Evolutionary conservation across 2,113 vertebrate genomes (phyloP).

Genomic region (Formicarius rufipectus): DNA sequence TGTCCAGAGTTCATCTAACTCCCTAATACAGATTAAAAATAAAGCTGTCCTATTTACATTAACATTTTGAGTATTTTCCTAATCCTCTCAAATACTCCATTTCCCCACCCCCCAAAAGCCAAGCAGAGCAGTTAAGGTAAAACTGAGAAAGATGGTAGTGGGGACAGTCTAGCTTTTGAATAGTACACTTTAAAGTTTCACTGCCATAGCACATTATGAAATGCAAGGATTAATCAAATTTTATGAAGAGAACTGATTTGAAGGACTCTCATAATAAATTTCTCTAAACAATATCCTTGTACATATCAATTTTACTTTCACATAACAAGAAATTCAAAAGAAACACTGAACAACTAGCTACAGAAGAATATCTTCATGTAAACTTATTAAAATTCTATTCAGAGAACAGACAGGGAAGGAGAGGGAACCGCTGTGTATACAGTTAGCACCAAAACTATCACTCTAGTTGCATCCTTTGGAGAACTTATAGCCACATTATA

Average conservation of each 20-base stretch:
- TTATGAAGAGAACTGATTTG: background rate
- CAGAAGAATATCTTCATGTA: background rate
- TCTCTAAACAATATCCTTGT: background rate
- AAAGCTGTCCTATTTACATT: background rate
- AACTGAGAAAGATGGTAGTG: accelerated
- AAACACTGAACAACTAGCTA: background rate
- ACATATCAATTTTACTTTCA: background rate
- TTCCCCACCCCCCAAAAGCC: background rate
- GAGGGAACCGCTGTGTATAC: background rate
- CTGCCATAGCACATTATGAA: background rate
- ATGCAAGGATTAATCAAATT: background rate
- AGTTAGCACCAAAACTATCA: background rate
- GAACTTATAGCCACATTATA: background rate
- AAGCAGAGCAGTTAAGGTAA: background rate
- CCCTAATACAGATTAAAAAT: background rate
- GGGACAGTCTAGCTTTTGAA: background rate
- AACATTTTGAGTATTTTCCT: background rate
- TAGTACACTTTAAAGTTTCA: background rate
- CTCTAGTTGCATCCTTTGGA: background rate
- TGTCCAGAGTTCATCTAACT: background rate
- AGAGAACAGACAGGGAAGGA: background rate
- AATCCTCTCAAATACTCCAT: background rate
- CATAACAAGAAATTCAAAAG: background rate
- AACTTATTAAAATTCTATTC: background rate
- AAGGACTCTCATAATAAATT: background rate